These are phyloP conservation scores for Microchrysa polita DNA, from an alignment of 2,888 invertebrate genomes.

Conservation along the genomic window DNA sequence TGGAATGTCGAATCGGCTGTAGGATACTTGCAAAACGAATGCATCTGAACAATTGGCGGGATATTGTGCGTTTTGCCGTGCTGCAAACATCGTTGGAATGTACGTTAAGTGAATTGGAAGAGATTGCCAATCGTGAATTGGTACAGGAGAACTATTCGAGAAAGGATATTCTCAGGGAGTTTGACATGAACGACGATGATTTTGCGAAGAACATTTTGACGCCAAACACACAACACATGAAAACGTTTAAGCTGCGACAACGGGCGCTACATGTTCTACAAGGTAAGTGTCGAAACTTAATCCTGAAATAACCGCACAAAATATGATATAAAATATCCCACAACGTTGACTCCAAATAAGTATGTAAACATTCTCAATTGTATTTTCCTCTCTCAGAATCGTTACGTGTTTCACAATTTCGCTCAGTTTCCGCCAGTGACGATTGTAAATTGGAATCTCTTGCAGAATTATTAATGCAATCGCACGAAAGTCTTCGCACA, in stretches of 20 bases:
- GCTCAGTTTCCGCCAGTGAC: slow-evolving; percentile 68
- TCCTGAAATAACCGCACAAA: neutral
- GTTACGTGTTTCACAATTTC: slow-evolving; percentile 81
- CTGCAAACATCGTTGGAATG: slow-evolving; percentile 75
- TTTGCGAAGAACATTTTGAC: slow-evolving; percentile 75
- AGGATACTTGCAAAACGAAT: slow-evolving; percentile 76
- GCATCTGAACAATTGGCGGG: slow-evolving; percentile 71
- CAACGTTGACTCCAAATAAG: no score
- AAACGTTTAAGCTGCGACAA: slow-evolving; percentile 80
- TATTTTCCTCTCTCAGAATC: slow-evolving; percentile 73
- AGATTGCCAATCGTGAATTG: slow-evolving; percentile 72
- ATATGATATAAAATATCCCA: no score
- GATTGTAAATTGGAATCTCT: slow-evolving; percentile 68
- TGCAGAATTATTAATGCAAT: slow-evolving; percentile 86
- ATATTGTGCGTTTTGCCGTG: slow-evolving; percentile 75
- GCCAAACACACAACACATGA: slow-evolving; percentile 70
- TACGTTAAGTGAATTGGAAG: slow-evolving; percentile 75
- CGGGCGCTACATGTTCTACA: slow-evolving; percentile 90
- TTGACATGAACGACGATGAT: slow-evolving; percentile 69
- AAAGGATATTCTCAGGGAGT: slow-evolving; percentile 71
- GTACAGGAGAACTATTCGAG: slow-evolving; percentile 75
- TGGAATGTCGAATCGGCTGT: slow-evolving; percentile 92
- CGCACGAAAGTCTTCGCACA: slow-evolving; percentile 85
- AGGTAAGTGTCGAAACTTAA: slow-evolving; percentile 65
- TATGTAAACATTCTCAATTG: no score